Evolutionary conservation across 2,797 vertebrate genomes (phyloP), one percentile per base, ranked within the genome.

Genomic region (Takifugu rubripes): DNA sequence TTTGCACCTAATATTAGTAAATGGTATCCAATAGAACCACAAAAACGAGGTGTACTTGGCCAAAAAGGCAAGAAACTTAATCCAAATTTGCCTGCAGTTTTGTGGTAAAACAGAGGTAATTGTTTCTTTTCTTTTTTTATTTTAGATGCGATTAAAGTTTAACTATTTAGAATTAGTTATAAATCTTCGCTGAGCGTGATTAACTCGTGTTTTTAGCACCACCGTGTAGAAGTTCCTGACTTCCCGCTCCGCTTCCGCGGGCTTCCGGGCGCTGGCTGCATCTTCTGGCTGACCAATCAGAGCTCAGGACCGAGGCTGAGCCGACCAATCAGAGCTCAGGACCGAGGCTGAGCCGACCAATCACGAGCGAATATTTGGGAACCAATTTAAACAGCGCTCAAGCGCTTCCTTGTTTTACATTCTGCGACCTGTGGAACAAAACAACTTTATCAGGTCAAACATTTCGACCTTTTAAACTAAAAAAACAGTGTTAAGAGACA

Each of bases 321-420:
- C 6, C 5, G 44, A 5, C 44, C 44, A 46, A 46, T 46, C 44
- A 46, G 17, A 6, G 7, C 8, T 11, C 44, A 10, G 3, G 5
- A 46, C n/a, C 17, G 6, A 33, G 15, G 11, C 68, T 59, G 15
- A 15, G 6, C 15, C 0, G 43, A 36, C 92, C 91, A 92, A 92
- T 91, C 81, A 74, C n/a, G 25, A 9, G 1, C 6, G 10, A 58
- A 25, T 1, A 59, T 83, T 87, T 64, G 10, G 61, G 85, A 82
- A 88, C 86, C 72, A 46, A 78, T 92, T 93, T 89, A 76, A 92
- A 93, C 66, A 4, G 44, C 60, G 2, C 1, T 6, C n/a, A 11
- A 6, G 12, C 43, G 44, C 44, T 46, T 46, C 44, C 44, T 46
- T n/a, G 16, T 46, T 46, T 46, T 46, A 1, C 5, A n/a, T 6